Evolutionary conservation across 2,888 invertebrate species (phyloP).

Genomic region (Athalia cordata): DNA sequence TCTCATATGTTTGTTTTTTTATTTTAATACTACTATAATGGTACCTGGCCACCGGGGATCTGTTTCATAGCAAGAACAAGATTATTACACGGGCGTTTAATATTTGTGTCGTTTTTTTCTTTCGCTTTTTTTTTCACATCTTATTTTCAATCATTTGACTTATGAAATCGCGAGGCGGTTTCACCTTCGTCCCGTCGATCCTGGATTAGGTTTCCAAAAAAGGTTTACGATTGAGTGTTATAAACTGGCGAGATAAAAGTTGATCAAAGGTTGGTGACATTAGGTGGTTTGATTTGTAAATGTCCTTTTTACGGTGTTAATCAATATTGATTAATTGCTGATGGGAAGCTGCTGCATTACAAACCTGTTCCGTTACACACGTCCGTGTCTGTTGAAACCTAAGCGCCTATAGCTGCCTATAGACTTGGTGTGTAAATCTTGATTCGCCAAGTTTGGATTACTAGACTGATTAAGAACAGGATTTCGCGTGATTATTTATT

Average conservation of each 20-base stretch:
- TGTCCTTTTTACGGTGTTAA: constrained; percentile 41
- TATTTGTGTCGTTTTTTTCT: no score
- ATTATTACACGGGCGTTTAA: no score
- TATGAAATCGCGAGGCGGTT: no score
- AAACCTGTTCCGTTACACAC: constrained; percentile 42
- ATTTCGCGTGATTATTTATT: constrained; percentile 19
- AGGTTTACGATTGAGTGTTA: no score
- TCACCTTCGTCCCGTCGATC: no score
- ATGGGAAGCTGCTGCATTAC: constrained; percentile 29
- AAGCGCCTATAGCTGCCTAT: neutral
- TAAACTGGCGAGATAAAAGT: neutral
- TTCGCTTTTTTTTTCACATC: no score
- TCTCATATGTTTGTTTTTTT: neutral
- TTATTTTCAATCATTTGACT: no score
- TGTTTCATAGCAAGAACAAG: no score
- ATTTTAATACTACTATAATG: neutral
- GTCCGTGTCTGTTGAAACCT: constrained; percentile 40
- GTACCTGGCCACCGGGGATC: no score
- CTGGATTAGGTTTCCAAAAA: no score
- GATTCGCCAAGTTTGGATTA: constrained; percentile 41
- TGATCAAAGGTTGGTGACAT: neutral
- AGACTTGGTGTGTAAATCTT: constrained; percentile 22
- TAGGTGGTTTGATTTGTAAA: constrained; percentile 14
- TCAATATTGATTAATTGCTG: constrained; percentile 33
- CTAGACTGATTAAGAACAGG: constrained; percentile 27